Evolutionary conservation across 2,113 vertebrate species (phyloP).

Genomic region (Nasalis larvatus): DNA sequence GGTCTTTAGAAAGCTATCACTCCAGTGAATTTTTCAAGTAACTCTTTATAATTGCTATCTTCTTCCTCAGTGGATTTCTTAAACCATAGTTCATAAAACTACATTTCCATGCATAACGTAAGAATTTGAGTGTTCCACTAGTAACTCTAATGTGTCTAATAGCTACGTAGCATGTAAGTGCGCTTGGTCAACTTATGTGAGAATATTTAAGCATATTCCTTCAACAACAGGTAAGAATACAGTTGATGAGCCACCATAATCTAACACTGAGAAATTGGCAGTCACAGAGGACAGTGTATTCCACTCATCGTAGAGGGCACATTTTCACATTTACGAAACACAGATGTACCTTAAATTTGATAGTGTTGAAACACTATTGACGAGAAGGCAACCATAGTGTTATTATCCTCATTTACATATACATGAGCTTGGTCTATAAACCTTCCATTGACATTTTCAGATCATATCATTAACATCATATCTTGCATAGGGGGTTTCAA

Average conservation of each 20-base stretch:
- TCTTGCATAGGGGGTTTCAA: neutral
- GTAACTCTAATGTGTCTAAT: neutral
- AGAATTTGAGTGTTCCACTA: no score
- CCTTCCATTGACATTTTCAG: neutral
- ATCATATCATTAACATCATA: neutral
- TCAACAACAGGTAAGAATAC: neutral
- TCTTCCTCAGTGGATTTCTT: neutral
- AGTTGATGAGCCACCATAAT: neutral
- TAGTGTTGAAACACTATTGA: neutral
- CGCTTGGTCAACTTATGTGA: neutral
- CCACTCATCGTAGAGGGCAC: no score
- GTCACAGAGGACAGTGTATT: neutral
- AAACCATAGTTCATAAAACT: neutral
- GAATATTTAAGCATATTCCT: neutral
- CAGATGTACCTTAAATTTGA: neutral
- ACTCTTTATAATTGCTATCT: neutral
- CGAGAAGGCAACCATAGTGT: neutral
- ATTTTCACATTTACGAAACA: neutral
- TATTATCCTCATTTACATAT: neutral
- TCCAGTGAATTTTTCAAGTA: neutral
- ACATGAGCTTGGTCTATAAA: neutral
- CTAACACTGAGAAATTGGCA: neutral
- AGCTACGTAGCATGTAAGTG: neutral
- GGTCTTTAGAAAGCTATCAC: neutral
- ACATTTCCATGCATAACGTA: neutral